Evolutionary conservation across 2,113 vertebrate genomes (phyloP), one percentile per base, ranked within the genome.

Genomic region (Cephalopterus ornatus): DNA sequence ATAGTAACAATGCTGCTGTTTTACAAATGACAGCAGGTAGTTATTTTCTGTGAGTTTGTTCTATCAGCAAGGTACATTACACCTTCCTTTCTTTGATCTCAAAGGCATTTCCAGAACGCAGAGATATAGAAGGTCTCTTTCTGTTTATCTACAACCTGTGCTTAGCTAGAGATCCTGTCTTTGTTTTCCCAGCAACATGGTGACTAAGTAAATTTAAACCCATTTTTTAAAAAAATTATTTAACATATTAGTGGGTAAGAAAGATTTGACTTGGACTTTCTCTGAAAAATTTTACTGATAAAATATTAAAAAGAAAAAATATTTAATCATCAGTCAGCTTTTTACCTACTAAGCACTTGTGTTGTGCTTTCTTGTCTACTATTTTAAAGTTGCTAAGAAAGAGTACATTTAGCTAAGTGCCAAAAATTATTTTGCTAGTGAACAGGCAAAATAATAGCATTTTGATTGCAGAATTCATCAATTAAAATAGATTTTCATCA

Each of bases 301-400:
- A 32, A 72, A 75, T 65, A 66, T 52, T 82, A 14, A 84, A 59
- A 79, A 70, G 8, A 10, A 68, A 46, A 95, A n/a, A 70, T 66
- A 24, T 16, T n/a, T 41, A 75, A 7, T 50, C n/a, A 75, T 42
- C 9, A 46, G 2, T 44, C 56, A 89, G 22, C 35, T 95, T 61
- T 89, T 71, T 56, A 56, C 19, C 55, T 39, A 52, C 18, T 68
- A 55, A 97, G 20, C 26, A 75, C 37, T 21, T 44, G 17, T 61
- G 5, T 47, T 66, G 35, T 77, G n/a, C 30, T 84, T 95, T 93
- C 35, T 70, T 90, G 80, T 20, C 27, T 88, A 28, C 79, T 91
- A 18, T 71, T 95, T 87, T 95, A 68, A 93, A 93, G 32, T 35
- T 74, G 14, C 22, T 89, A 88, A 74, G 56, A 92, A 87, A 62